phyloP scores from a whole-genome alignment of 2,888 invertebrate genomes.

The Protonemura montana region DNA sequence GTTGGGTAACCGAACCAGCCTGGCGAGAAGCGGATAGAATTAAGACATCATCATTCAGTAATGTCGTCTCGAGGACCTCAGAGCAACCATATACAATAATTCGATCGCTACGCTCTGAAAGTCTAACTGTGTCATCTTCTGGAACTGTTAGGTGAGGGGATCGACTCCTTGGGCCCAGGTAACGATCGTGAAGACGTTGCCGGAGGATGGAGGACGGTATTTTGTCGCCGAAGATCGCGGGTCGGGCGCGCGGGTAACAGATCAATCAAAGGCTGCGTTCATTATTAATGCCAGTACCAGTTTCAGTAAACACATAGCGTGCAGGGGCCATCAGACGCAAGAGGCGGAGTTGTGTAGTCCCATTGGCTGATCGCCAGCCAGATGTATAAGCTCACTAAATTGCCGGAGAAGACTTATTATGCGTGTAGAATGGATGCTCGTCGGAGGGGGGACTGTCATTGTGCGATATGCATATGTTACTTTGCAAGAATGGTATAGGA shows the following conservation, averaged over 20 bases:
- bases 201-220: too few species aligned
- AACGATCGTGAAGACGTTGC: too few species aligned
- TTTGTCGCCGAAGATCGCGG: not conserved
- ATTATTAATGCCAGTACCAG: not conserved
- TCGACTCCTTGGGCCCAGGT: too few species aligned
- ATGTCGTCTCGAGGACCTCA: too few species aligned
- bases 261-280: not conserved
- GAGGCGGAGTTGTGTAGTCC: slow-evolving; percentile 25
- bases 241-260: not conserved
- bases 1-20: too few species aligned
- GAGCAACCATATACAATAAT: too few species aligned
- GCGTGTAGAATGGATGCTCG: not conserved
- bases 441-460: not conserved
- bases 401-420: not conserved
- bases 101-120: too few species aligned
- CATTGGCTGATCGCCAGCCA: slow-evolving; percentile 33
- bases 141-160: too few species aligned
- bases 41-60: too few species aligned
- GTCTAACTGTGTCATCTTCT: too few species aligned
- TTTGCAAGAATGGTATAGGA: not conserved
- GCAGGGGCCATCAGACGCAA: not conserved
- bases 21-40: too few species aligned
- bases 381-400: slow-evolving; percentile 14
- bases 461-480: not conserved
- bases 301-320: not conserved